Evolutionary conservation across 2,113 vertebrate species (phyloP), one percentile per base, ranked within the genome.

Genomic region (Ammodytes marinus): DNA sequence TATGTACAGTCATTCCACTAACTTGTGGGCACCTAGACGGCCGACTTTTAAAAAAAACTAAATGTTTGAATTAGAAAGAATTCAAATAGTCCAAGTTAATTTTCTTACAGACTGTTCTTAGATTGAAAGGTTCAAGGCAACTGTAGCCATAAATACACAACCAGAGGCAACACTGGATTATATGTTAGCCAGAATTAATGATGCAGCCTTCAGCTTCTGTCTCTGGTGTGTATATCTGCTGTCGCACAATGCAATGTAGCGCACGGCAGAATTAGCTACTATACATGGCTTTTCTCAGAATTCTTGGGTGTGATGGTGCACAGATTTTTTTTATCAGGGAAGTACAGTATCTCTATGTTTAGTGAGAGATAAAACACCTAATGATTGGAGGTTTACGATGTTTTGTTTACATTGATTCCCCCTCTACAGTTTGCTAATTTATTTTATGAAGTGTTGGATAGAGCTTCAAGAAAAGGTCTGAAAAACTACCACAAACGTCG

Each of bases 111-210:
- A 11, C 42, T 77, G 15, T 47, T 54, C 47, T 54, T 47, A 60
- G n/a, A 61, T 1, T 37, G 15, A 70, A 61, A 52, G 6, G 53
- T 52, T 5, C 1, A 1, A 54, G 12, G 42, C 35, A 27, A 46
- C 55, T 47, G 27, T 64, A 71, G 46, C 69, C 54, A 80, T 8
- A 77, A 45, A 43, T 40, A 35, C 11, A 79, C 17, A 61, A 58
- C 19, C 54, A 60, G 19, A 59, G 37, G 40, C 42, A 5, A 50
- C 54, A 71, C 9, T 74, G 14, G 76, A 0, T 73, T 58, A 59
- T 5, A 71, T 0, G 7, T 70, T 45, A 61, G 64, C 43, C 11
- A 57, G 66, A 50, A 43, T 42, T 64, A 55, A 60, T 43, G 68
- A 45, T 69, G 58, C 4, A 3, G 15, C 65, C 61, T 69, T 74